Evolutionary conservation across 64 coral and sea anemone genomes (phyloP).

Genomic region (Montipora cactus): DNA sequence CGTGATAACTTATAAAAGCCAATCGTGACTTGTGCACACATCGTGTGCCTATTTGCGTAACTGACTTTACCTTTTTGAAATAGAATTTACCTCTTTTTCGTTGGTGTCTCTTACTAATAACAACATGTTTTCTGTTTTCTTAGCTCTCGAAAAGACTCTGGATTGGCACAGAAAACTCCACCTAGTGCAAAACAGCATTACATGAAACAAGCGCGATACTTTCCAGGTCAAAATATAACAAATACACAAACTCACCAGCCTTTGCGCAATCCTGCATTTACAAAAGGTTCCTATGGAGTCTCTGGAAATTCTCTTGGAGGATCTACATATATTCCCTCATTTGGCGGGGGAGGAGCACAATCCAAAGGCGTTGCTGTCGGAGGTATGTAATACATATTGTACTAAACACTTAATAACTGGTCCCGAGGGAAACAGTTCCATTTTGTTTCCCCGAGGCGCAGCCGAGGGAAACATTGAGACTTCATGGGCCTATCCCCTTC

Average conservation of each 20-base stretch:
- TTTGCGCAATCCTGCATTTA: conserved; percentile 45
- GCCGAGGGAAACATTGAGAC: too few species aligned
- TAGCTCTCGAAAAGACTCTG: conserved; percentile 4
- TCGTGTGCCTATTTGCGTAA: too few species aligned
- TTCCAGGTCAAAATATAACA: conserved; percentile 77
- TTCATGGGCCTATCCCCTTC: too few species aligned
- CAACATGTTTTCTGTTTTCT: not conserved
- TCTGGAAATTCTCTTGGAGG: conserved; percentile 34
- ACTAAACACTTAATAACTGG: not conserved
- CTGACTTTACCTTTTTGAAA: too few species aligned
- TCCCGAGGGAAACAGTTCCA: not conserved
- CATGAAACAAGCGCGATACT: conserved; percentile 95
- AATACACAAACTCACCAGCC: conserved; percentile 46
- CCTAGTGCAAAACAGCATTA: conserved; percentile 99
- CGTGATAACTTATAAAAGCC: too few species aligned
- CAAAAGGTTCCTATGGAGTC: conserved; percentile 58
- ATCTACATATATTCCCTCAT: conserved; percentile 58
- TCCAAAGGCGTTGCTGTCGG: not conserved
- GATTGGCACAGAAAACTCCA: conserved; percentile 68
- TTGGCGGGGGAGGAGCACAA: conserved; percentile 33
- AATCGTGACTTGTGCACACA: too few species aligned
- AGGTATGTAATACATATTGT: not conserved
- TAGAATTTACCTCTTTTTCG: too few species aligned
- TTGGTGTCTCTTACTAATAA: not conserved
- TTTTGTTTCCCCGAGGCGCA: too few species aligned